Evolutionary conservation across 2,888 invertebrate genomes (phyloP).

Genomic region (Drosophila fulvimacula): DNA sequence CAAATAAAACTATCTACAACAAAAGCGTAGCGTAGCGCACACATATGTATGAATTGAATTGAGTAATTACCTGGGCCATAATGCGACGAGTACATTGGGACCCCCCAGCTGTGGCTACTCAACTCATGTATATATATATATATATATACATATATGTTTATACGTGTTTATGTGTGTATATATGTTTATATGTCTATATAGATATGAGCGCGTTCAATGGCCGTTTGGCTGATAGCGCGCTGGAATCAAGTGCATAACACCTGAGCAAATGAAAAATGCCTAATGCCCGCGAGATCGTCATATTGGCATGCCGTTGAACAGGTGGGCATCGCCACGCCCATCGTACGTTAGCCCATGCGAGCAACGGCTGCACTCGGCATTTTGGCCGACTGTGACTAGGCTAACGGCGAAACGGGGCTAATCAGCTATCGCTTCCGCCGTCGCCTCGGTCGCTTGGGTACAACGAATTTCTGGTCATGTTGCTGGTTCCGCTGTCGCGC

Average conservation of each 20-base stretch:
- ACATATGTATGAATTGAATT: constrained; percentile 45
- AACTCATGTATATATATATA: neutral
- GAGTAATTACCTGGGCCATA: constrained; percentile 58
- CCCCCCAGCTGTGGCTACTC: constrained; percentile 26
- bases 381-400: constrained; percentile 50
- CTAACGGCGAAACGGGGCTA: constrained; percentile 1
- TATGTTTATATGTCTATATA: constrained; percentile 4
- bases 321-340: constrained; percentile 67
- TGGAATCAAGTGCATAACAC: constrained; percentile 82
- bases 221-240: constrained; percentile 68
- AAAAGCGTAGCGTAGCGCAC: constrained; percentile 33
- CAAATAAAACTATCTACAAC: constrained; percentile 51
- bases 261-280: constrained; percentile 79
- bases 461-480: constrained; percentile 23
- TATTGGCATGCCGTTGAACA: constrained; percentile 61
- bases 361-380: constrained; percentile 69
- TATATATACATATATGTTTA: neutral
- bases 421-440: constrained; percentile 50
- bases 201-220: constrained; percentile 48
- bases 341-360: constrained; percentile 12
- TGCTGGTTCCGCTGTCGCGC: constrained; percentile 45
- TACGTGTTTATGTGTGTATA: neutral
- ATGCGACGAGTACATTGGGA: constrained; percentile 34
- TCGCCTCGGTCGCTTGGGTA: constrained; percentile 30
- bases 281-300: constrained; percentile 54